Percentiles rank a stretch among this genome's conserved stretches.
Evolutionary conservation across 1,140 invertebrate genomes (phyloP).

Genomic region (Wiebesia pumilae): DNA sequence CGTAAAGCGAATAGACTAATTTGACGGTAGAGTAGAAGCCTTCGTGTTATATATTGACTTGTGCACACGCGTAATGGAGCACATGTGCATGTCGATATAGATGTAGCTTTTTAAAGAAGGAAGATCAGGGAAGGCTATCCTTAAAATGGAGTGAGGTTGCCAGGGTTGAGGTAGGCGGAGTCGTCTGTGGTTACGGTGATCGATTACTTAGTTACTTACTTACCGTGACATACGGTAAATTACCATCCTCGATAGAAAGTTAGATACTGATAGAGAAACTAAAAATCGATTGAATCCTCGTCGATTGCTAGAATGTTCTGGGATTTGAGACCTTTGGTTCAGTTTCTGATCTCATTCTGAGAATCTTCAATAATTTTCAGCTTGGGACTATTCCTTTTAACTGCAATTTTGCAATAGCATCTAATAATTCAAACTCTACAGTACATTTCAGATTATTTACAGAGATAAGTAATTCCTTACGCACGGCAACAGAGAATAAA

Average conservation of each 20-base stretch:
- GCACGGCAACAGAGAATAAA: too few relatives aligned
- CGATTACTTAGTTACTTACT: conserved; percentile 65
- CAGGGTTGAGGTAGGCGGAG: neutral
- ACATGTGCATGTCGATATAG: neutral
- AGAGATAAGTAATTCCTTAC: too few relatives aligned
- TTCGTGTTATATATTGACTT: neutral
- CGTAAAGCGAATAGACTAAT: conserved; percentile 16
- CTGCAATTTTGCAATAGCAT: neutral
- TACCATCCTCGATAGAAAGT: neutral
- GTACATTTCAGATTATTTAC: too few relatives aligned
- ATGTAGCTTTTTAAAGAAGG: neutral
- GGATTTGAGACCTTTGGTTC: neutral
- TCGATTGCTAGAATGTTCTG: neutral
- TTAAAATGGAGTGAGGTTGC: conserved; percentile 21
- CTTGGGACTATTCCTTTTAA: neutral
- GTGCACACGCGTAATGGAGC: neutral
- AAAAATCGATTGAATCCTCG: neutral
- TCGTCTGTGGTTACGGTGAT: conserved; percentile 52
- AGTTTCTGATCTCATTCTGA: neutral
- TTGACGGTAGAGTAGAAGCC: neutral
- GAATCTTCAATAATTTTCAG: conserved; percentile 27
- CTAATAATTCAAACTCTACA: too few relatives aligned
- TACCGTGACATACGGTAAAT: conserved; percentile 17
- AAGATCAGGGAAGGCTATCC: conserved; percentile 10
- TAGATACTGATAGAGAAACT: neutral